phyloP scores from a whole-genome alignment of 2,797 vertebrate genomes.

The Eleutherodactylus coqui region DNA sequence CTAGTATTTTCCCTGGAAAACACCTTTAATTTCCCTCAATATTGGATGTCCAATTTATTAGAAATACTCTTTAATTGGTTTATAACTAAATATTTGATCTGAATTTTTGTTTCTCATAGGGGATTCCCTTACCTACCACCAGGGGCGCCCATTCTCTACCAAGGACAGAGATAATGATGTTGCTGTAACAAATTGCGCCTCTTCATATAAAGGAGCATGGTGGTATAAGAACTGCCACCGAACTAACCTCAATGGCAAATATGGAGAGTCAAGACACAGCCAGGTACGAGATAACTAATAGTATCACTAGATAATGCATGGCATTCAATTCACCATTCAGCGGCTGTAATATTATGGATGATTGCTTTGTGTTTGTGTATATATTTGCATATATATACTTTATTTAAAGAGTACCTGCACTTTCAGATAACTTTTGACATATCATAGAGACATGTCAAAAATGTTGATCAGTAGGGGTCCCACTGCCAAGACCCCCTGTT shows the following conservation, averaged over 20 bases:
- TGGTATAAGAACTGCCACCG: constrained; percentile 99
- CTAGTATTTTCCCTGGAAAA: too few species aligned
- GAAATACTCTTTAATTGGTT: neutral
- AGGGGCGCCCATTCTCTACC: constrained; percentile 96
- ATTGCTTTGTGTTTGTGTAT: too few species aligned
- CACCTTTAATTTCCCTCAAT: neutral
- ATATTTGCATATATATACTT: too few species aligned
- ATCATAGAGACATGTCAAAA: too few species aligned
- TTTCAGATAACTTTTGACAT: too few species aligned
- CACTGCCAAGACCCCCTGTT: too few species aligned
- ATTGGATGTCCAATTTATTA: neutral
- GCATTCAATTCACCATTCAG: too few species aligned
- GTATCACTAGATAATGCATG: too few species aligned
- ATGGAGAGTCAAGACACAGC: constrained; percentile 96
- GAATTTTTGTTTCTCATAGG: constrained; percentile 76
- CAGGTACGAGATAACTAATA: too few species aligned
- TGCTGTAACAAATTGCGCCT: constrained; percentile 96
- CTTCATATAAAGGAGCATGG: constrained; percentile 99
- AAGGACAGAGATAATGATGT: constrained; percentile 98
- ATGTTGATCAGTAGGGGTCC: too few species aligned
- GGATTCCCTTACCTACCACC: constrained; percentile 96
- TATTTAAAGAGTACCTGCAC: too few species aligned
- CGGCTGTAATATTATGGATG: too few species aligned
- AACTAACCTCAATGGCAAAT: constrained; percentile 98
- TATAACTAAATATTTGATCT: neutral